Percentiles rank a stretch among this genome's conserved stretches.
Conservation (phyloP, 2,113 vertebrate genomes). For the Hoplias malabaricus region DNA sequence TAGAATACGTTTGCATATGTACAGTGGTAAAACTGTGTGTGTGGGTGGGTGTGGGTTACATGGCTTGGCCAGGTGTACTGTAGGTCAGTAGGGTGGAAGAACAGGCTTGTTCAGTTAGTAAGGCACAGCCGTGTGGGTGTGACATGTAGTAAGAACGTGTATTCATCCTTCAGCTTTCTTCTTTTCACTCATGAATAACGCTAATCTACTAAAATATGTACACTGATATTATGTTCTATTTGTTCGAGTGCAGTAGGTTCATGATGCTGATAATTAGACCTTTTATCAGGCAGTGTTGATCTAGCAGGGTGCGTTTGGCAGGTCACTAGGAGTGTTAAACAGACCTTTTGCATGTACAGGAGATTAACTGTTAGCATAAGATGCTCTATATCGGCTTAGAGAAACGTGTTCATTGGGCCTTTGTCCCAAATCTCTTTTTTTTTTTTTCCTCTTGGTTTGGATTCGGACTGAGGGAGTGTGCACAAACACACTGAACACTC, state of each 20-base stretch:
- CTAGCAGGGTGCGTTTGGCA: background rate
- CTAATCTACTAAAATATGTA: background rate
- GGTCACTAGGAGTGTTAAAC: background rate
- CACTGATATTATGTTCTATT: background rate
- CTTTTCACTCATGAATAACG: background rate
- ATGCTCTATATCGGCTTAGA: background rate
- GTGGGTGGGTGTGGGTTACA: background rate
- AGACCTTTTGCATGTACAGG: background rate
- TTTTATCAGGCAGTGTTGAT: background rate
- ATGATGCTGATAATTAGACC: background rate
- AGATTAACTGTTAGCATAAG: background rate
- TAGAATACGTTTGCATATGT: background rate
- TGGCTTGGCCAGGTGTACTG: conserved; percentile 5
- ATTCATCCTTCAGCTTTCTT: background rate
- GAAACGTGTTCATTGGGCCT: background rate
- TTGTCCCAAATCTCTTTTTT: background rate
- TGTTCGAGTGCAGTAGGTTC: background rate
- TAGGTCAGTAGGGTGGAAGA: conserved; percentile 19
- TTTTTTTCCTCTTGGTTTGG: background rate
- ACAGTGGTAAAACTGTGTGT: background rate
- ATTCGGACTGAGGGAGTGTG: no score
- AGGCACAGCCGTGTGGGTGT: background rate
- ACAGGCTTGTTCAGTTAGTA: background rate
- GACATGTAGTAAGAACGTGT: background rate
- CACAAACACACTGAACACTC: no score